These are phyloP conservation scores for Luidia sarsii DNA, from an alignment of 53 echinoderm and acorn worm genomes.

Conservation along the genomic window DNA sequence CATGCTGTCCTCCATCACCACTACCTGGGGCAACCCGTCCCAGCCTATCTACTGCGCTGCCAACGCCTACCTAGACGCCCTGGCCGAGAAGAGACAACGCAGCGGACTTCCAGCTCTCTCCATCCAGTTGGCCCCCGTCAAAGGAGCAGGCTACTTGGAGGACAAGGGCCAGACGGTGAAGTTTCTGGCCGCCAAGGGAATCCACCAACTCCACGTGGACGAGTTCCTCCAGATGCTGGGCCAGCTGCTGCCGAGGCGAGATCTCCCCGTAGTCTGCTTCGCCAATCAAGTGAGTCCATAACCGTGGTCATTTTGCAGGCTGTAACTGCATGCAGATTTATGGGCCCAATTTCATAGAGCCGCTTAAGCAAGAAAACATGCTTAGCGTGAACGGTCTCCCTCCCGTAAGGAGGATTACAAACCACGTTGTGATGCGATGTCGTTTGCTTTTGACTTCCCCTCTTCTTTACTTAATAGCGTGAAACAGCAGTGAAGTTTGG, in stretches of 20 bases:
- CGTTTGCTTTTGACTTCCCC: too few species aligned
- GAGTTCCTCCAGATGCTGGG: constrained; percentile 83
- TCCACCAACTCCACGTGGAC: constrained; percentile 75
- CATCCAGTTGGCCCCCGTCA: constrained; percentile 67
- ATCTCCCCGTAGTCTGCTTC: too few species aligned
- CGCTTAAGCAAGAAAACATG: too few species aligned
- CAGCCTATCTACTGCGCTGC: constrained; percentile 71
- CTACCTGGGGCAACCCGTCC: constrained; percentile 77
- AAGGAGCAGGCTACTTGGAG: constrained; percentile 59
- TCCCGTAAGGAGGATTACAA: too few species aligned
- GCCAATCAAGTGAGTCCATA: too few species aligned
- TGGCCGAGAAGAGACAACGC: constrained; percentile 60
- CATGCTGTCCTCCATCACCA: constrained; percentile 70
- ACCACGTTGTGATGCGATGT: too few species aligned
- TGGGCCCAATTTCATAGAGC: too few species aligned
- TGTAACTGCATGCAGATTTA: too few species aligned
- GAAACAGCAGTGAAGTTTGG: too few species aligned
- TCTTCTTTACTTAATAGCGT: too few species aligned
- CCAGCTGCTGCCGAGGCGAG: constrained; percentile 60
- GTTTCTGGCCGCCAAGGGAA: constrained; percentile 49
- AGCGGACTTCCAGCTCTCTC: constrained; percentile 74
- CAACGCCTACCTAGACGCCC: constrained; percentile 66
- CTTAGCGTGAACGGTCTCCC: too few species aligned
- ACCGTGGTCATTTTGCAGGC: too few species aligned
- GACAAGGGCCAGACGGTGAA: constrained; percentile 54